These are phyloP conservation scores for Colletes collaris DNA, from an alignment of 2,888 invertebrate genomes.

Conservation along the genomic window DNA sequence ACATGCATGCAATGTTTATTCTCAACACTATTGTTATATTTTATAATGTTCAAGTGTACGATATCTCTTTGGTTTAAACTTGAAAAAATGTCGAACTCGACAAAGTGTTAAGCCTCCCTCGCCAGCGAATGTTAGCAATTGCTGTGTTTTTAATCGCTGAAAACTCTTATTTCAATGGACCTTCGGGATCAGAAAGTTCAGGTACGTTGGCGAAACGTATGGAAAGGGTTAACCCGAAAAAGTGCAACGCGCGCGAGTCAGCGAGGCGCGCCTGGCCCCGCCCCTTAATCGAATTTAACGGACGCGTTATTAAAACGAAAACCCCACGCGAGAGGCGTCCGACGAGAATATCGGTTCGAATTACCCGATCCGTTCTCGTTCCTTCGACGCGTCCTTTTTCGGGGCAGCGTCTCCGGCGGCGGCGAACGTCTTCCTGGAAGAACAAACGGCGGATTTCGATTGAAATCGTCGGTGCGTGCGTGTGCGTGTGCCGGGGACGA, in stretches of 20 bases:
- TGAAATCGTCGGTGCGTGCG: slow-evolving; percentile 30
- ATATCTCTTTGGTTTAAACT: too few relatives aligned
- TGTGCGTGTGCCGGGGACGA: background rate
- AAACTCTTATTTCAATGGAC: too few relatives aligned
- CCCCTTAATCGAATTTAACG: slow-evolving; percentile 28
- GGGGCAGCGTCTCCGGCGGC: slow-evolving; percentile 15
- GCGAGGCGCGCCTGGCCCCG: slow-evolving; percentile 2
- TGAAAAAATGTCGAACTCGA: too few relatives aligned
- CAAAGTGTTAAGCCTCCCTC: too few relatives aligned
- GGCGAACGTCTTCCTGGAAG: slow-evolving; percentile 55
- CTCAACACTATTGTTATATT: too few relatives aligned
- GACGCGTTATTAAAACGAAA: slow-evolving; percentile 23
- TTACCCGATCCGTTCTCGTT: slow-evolving; percentile 37
- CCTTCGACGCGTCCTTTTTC: slow-evolving; percentile 37
- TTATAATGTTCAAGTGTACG: too few relatives aligned
- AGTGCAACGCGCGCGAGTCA: background rate
- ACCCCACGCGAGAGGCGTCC: background rate
- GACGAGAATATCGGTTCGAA: slow-evolving; percentile 22
- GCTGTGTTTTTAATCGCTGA: too few relatives aligned
- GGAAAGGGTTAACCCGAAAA: too few relatives aligned
- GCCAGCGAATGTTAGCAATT: too few relatives aligned
- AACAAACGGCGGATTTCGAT: slow-evolving; percentile 55
- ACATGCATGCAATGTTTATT: too few relatives aligned
- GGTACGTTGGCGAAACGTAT: too few relatives aligned
- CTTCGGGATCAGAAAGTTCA: too few relatives aligned